Conservation (phyloP, 2,888 invertebrate species). For the Pristionchus exspectatus region DNA sequence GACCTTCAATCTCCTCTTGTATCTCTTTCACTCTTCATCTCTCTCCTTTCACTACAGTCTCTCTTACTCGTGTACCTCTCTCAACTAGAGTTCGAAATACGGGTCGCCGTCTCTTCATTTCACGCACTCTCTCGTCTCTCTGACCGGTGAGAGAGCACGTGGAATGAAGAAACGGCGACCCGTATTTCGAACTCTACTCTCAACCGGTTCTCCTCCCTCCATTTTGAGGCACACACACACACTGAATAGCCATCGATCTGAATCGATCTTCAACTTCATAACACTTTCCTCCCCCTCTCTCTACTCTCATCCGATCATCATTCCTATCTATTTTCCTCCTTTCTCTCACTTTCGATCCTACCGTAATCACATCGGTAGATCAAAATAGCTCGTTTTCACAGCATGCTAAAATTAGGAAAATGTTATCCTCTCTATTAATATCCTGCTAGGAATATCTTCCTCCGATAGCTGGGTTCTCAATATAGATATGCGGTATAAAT, state of each 20-base stretch:
- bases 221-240: conserved; percentile 26
- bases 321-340: conserved; percentile 18
- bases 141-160: too few species aligned
- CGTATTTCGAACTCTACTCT: too few species aligned
- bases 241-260: conserved; percentile 43
- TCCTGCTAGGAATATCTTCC: background rate
- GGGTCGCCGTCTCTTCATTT: too few species aligned
- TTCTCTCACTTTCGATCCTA: background rate
- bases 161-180: too few species aligned
- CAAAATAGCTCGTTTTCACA: background rate
- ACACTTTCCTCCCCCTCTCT: background rate
- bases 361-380: background rate
- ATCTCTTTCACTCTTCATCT: conserved; percentile 23
- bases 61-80: conserved; percentile 20
- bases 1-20: conserved; percentile 39
- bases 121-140: too few species aligned
- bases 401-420: background rate
- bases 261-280: conserved; percentile 43
- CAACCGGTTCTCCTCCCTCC: background rate
- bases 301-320: conserved; percentile 30
- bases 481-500: background rate
- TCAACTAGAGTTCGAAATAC: too few species aligned
- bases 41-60: background rate
- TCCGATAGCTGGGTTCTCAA: background rate
- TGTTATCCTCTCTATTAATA: background rate